Percentiles rank a stretch among this genome's conserved stretches.
Conservation (phyloP, 2,888 invertebrate genomes). For the Yponomeuta malinellus region DNA sequence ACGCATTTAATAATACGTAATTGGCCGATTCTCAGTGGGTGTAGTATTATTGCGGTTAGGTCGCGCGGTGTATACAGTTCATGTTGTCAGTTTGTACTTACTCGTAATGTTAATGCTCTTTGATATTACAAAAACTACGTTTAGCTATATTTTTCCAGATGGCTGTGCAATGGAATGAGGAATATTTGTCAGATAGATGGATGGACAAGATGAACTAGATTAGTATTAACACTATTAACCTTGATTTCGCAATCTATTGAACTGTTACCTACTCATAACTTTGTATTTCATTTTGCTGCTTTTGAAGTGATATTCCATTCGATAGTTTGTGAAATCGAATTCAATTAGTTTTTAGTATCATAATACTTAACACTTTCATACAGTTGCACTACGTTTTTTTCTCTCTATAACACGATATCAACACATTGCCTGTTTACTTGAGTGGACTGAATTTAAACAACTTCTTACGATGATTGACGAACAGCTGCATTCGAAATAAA, state of each 20-base stretch:
- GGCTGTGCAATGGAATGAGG: conserved; percentile 72
- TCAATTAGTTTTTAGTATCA: conserved; percentile 3
- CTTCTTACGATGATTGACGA: not conserved
- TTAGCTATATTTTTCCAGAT: conserved; percentile 66
- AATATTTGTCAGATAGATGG: conserved; percentile 70
- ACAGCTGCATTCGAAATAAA: not conserved
- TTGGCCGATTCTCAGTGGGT: conserved; percentile 16
- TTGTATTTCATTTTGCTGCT: not conserved
- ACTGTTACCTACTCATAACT: not conserved
- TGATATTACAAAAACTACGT: conserved; percentile 72
- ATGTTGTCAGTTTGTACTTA: conserved; percentile 8
- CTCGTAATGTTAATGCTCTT: conserved; percentile 48
- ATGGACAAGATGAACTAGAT: conserved; percentile 67
- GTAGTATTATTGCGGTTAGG: not conserved
- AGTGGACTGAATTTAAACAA: not conserved
- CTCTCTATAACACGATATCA: not conserved
- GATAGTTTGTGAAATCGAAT: conserved; percentile 14
- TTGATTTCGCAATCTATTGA: conserved; percentile 11
- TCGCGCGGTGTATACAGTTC: not conserved
- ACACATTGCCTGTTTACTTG: not conserved
- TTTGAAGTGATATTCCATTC: conserved; percentile 4
- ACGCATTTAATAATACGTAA: conserved; percentile 41
- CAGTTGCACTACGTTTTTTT: conserved; percentile 40
- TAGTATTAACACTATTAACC: conserved; percentile 57
- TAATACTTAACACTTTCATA: conserved; percentile 33